Evolutionary conservation across 2,797 vertebrate species (phyloP).

Genomic region (Ispidina picta): DNA sequence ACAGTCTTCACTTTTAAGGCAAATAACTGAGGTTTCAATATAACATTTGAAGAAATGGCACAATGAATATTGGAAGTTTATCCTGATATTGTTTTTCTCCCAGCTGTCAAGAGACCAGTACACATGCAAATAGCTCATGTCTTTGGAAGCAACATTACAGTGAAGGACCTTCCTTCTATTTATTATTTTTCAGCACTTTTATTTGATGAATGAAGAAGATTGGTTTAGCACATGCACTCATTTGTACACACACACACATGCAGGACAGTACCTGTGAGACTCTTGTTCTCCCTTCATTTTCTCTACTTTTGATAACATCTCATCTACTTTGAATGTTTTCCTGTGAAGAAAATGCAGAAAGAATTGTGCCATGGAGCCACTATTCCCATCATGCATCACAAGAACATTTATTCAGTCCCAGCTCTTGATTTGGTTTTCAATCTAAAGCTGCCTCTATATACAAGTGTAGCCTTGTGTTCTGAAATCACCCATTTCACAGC

Average conservation of each 20-base stretch:
- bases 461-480: not conserved
- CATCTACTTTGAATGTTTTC: constrained; percentile 96
- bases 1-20: not conserved
- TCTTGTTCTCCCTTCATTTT: constrained; percentile 97
- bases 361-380: not conserved
- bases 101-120: not conserved
- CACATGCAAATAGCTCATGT: not conserved
- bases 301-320: constrained; percentile 94
- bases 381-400: not conserved
- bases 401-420: not conserved
- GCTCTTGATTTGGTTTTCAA: not conserved
- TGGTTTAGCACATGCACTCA: not conserved
- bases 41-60: not conserved
- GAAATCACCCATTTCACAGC: not conserved
- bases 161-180: not conserved
- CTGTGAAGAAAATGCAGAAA: constrained; percentile 76
- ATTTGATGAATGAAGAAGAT: not conserved
- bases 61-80: not conserved
- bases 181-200: not conserved
- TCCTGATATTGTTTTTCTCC: not conserved
- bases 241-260: not conserved
- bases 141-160: not conserved
- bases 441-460: not conserved
- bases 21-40: not conserved
- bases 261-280: constrained; percentile 89